phyloP scores from a whole-genome alignment of 23 tunicate species.

The Diplosoma virens region DNA sequence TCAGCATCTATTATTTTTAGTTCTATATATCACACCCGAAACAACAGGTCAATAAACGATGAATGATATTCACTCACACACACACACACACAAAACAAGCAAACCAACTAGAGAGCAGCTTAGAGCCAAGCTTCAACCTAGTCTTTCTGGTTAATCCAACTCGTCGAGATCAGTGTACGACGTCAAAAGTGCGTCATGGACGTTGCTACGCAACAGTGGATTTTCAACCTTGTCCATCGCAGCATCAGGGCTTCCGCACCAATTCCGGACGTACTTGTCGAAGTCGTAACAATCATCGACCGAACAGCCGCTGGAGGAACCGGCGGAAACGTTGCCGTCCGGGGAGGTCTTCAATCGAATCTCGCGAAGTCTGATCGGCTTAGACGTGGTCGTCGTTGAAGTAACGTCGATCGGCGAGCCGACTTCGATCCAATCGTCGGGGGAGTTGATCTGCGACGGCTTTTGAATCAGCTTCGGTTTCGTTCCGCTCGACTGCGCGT shows the following conservation, averaged over 20 bases:
- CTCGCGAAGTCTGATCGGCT: not conserved
- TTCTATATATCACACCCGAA: too few species aligned
- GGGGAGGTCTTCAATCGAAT: not conserved
- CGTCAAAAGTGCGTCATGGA: not conserved
- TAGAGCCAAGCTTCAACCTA: too few species aligned
- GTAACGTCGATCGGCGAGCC: conserved; percentile 33
- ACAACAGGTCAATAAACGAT: too few species aligned
- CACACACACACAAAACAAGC: too few species aligned
- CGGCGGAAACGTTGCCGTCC: not conserved
- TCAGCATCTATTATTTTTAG: too few species aligned
- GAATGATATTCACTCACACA: too few species aligned
- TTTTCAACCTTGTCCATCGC: not conserved
- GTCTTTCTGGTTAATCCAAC: too few species aligned
- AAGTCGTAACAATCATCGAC: conserved; percentile 67
- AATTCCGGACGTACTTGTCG: conserved; percentile 13
- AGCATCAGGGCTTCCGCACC: conserved; percentile 12
- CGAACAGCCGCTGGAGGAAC: conserved; percentile 44
- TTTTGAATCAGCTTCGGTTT: too few species aligned
- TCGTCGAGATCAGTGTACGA: conserved; percentile 20
- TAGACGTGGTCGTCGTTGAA: not conserved
- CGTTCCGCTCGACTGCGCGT: too few species aligned
- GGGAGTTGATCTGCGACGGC: conserved; percentile 13
- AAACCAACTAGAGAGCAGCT: too few species aligned
- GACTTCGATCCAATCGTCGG: conserved; percentile 69
- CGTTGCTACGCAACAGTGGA: not conserved